Evolutionary conservation across 2,113 vertebrate species (phyloP), one percentile per base, ranked within the genome.

Genomic region (Geococcyx californianus): DNA sequence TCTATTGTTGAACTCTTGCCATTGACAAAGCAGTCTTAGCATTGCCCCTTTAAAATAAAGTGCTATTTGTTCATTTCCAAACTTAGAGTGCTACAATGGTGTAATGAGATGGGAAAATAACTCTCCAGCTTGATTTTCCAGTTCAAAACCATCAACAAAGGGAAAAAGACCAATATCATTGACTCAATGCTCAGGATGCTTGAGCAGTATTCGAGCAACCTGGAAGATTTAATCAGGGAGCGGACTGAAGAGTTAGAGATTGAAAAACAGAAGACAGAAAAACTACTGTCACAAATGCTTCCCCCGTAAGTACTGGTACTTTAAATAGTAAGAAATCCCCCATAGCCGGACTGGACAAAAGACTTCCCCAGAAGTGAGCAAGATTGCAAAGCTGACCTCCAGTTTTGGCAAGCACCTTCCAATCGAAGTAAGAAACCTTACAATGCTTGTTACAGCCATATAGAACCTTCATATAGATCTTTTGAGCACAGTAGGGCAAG

Each of bases 81-180:
- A 51, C 34, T 44, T n/a, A 29, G 52, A 67, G 19, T 24, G 23
- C 19, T 85, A 6, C 28, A 58, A 34, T 45, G 40, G 6, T 59
- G 14, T 58, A 68, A 68, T 47, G n/a, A 82, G 38, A 33, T 15
- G n/a, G 36, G 28, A 5, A 82, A 94, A 63, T 95, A 92, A 95
- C 49, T 52, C 38, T 84, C 7, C 14, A 28, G 8, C 93, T 86
- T 87, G 29, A 89, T 95, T 94, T 97, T 97, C 34, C 88, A 99
- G 99, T 99, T 99, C 96, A 99, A 99, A 98, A 97, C 97, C 67
- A 99, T 99, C 95, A 99, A 99, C 98, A 99, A 99, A 95, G 99
- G 98, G 18, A 99, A 99, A 94, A 99, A 99, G 97, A 99, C 98
- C 49, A 99, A 99, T 95, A 99, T 99, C 70, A 99, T 99, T 13